phyloP scores from a whole-genome alignment of 2,113 vertebrate species.

The Dascyllus trimaculatus region DNA sequence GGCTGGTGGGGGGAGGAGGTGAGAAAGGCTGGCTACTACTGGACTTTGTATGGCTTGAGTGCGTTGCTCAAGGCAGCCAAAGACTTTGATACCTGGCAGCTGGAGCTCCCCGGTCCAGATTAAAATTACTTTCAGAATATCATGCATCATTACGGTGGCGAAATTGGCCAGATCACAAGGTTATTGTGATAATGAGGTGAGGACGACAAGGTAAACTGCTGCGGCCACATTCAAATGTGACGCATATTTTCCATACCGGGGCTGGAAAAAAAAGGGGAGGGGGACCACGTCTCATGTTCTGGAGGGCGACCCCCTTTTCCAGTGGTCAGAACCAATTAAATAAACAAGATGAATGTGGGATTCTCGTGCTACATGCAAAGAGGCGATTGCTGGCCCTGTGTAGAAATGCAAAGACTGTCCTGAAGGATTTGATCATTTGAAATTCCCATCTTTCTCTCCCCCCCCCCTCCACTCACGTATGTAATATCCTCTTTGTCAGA shows the following conservation, averaged over 20 bases:
- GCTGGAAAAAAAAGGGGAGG: slow-evolving; percentile 19
- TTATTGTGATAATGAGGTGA: slow-evolving; percentile 77
- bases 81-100: slow-evolving; percentile 73
- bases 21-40: slow-evolving; percentile 38
- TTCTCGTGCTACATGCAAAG: slow-evolving; percentile 47
- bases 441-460: slow-evolving; percentile 14
- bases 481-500: slow-evolving; percentile 60
- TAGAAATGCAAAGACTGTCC: slow-evolving; percentile 52
- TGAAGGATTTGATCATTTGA: slow-evolving; percentile 49
- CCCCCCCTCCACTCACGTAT: slow-evolving; percentile 2
- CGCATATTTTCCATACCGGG: slow-evolving; percentile 56
- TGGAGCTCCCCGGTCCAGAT: slow-evolving; percentile 60
- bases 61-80: slow-evolving; percentile 57
- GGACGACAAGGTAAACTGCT: slow-evolving; percentile 67
- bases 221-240: slow-evolving; percentile 56
- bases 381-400: slow-evolving; percentile 1
- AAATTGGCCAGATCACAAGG: slow-evolving; percentile 74
- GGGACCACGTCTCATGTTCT: slow-evolving; percentile 58
- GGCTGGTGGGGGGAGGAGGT: slow-evolving; percentile 52
- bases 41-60: slow-evolving; percentile 65
- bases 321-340: slow-evolving; percentile 75
- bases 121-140: slow-evolving; percentile 68
- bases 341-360: slow-evolving; percentile 63
- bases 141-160: slow-evolving; percentile 66
- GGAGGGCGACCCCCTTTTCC: slow-evolving; percentile 39